Evolutionary conservation across 2,888 invertebrate genomes (phyloP).

Genomic region (Drosophila paucipuncta): DNA sequence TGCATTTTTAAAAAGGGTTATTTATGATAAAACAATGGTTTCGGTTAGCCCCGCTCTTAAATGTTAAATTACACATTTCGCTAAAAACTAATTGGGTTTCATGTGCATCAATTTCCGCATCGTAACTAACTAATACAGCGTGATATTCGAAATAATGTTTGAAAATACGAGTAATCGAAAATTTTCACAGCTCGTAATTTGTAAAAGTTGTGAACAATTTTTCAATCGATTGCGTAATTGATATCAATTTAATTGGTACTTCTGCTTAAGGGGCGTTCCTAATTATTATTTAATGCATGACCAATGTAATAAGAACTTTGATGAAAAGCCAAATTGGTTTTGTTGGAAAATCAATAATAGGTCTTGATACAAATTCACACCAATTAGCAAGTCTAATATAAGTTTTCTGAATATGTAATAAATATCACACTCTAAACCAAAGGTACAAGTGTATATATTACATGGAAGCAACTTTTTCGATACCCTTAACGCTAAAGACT

Average conservation of each 20-base stretch:
- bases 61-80: conserved; percentile 61
- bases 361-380: too few relatives aligned
- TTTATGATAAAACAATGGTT: conserved; percentile 33
- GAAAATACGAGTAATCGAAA: conserved; percentile 1
- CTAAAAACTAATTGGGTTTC: conserved; percentile 67
- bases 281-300: conserved; percentile 19
- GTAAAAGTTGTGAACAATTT: conserved; percentile 10
- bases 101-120: conserved; percentile 40
- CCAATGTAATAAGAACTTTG: background rate
- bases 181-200: conserved; percentile 6
- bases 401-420: background rate
- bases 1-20: conserved; percentile 36
- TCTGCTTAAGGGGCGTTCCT: conserved; percentile 17
- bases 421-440: background rate
- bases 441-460: background rate
- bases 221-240: conserved; percentile 35
- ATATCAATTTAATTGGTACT: conserved; percentile 34
- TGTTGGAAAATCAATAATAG: background rate
- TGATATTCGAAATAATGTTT: conserved; percentile 33
- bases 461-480: background rate
- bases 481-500: background rate
- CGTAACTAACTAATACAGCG: conserved; percentile 33
- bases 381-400: too few relatives aligned
- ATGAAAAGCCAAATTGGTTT: background rate
- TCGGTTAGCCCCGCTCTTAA: conserved; percentile 20